phyloP scores from a whole-genome alignment of 2,888 invertebrate species.

The Hemistola chrysoprasaria region DNA sequence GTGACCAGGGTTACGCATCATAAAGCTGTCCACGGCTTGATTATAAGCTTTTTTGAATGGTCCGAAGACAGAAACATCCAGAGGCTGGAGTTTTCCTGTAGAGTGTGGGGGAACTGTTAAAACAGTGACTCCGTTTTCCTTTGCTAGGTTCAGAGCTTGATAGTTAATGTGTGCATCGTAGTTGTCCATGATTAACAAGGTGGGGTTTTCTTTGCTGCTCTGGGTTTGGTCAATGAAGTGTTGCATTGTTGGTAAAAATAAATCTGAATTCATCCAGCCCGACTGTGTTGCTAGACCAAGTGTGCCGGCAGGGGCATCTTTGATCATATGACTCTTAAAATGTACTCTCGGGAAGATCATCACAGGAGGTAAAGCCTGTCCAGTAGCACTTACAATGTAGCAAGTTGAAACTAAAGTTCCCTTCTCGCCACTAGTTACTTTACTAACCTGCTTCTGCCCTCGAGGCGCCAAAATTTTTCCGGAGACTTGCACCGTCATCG shows the following conservation, averaged over 20 bases:
- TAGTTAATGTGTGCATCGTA: conserved; percentile 69
- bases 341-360: conserved; percentile 30
- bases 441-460: conserved; percentile 13
- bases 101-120: conserved; percentile 56
- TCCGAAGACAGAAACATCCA: conserved; percentile 32
- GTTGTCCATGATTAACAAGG: conserved; percentile 43
- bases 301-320: conserved; percentile 47
- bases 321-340: conserved; percentile 13
- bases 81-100: conserved; percentile 50
- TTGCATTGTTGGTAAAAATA: conserved; percentile 43
- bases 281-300: conserved; percentile 43
- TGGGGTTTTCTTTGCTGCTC: conserved; percentile 27
- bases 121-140: conserved; percentile 50
- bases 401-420: conserved; percentile 39
- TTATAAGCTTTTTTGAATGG: conserved; percentile 37
- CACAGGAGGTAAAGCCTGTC: conserved; percentile 33
- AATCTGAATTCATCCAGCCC: conserved; percentile 49
- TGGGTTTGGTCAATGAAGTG: conserved; percentile 42
- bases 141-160: conserved; percentile 36
- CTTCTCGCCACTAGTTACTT: conserved; percentile 29
- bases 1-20: conserved; percentile 49
- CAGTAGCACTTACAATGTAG: conserved; percentile 16
- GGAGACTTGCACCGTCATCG: conserved; percentile 8
- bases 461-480: conserved; percentile 2
- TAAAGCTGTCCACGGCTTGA: conserved; percentile 38